Evolutionary conservation across 2,113 vertebrate genomes (phyloP).

Genomic region (Trachemys scripta): DNA sequence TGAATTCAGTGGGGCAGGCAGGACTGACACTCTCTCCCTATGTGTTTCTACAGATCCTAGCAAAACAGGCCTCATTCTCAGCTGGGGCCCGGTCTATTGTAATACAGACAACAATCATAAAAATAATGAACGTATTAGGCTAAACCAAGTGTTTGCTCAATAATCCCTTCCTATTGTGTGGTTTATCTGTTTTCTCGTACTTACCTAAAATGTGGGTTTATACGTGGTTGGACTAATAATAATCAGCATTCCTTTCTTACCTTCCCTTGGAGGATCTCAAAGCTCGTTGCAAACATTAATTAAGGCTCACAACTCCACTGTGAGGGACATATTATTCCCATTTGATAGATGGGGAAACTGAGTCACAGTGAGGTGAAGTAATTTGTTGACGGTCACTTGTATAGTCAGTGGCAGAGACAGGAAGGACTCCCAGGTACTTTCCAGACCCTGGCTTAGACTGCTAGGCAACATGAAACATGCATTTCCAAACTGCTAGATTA

Average conservation of each 20-base stretch:
- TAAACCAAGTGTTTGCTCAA: not conserved
- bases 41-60: not conserved
- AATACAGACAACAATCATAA: not conserved
- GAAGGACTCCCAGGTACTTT: not conserved
- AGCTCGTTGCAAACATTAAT: not conserved
- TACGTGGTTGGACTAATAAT: not conserved
- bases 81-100: not conserved
- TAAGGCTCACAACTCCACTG: not conserved
- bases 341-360: not conserved
- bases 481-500: not conserved
- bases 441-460: not conserved
- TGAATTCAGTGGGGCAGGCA: not conserved
- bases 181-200: not conserved
- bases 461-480: not conserved
- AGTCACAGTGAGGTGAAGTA: not conserved
- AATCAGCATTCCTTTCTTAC: not conserved
- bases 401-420: not conserved
- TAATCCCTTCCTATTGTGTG: not conserved
- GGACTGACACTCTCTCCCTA: not conserved
- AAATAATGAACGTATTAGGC: not conserved
- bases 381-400: not conserved
- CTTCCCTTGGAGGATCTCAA: not conserved
- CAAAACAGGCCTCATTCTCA: not conserved
- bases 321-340: not conserved
- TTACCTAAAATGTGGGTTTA: not conserved